A percentile compares a stretch with the other conserved stretches of the same genome.
phyloP scores from a whole-genome alignment of 2,113 vertebrate species.

The Passer montanus region DNA sequence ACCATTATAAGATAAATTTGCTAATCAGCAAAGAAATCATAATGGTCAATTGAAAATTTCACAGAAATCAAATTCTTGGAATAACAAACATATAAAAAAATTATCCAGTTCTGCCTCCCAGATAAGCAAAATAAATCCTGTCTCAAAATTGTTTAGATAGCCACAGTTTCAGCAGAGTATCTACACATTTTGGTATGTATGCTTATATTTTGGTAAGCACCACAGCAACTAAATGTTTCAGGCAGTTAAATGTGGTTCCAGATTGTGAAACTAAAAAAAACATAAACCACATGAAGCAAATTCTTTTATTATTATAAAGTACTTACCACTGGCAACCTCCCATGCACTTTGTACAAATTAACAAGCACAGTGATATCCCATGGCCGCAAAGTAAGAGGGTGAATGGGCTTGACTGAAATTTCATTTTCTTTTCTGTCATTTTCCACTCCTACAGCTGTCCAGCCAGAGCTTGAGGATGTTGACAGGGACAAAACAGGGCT shows the following conservation, averaged over 20 bases:
- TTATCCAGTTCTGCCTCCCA: background rate
- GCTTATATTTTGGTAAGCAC: background rate
- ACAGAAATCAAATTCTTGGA: background rate
- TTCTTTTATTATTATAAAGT: background rate
- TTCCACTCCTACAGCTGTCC: slow-evolving; percentile 91
- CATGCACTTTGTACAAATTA: slow-evolving; percentile 95
- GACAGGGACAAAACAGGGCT: slow-evolving; percentile 91
- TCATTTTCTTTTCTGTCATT: slow-evolving; percentile 78
- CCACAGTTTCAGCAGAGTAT: background rate
- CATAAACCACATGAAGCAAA: background rate
- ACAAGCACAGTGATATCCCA: slow-evolving; percentile 98
- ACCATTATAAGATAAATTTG: background rate
- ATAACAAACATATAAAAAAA: background rate
- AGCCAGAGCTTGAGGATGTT: slow-evolving; percentile 91
- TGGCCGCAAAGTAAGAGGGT: slow-evolving; percentile 89
- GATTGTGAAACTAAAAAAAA: background rate
- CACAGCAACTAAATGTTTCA: background rate
- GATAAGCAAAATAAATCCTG: background rate
- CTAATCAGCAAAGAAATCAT: background rate
- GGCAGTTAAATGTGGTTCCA: background rate
- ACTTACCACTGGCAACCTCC: slow-evolving; percentile 90
- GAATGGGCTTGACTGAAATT: slow-evolving; percentile 71
- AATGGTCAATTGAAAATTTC: background rate
- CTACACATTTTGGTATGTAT: background rate
- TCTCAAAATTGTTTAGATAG: background rate